phyloP scores from a whole-genome alignment of 2,113 vertebrate genomes.

The Calypte anna region DNA sequence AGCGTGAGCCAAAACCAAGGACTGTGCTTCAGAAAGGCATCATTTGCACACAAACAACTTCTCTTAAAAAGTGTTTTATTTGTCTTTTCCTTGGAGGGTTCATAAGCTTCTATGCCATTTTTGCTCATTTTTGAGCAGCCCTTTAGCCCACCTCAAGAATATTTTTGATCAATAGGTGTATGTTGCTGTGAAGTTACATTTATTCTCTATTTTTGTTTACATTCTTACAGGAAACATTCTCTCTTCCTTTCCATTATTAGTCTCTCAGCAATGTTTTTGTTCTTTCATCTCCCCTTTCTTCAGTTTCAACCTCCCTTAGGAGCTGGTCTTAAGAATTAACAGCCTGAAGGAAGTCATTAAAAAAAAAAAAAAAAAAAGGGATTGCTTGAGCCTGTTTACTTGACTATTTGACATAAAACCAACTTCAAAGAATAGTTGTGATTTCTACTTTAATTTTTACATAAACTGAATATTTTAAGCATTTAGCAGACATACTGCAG shows the following conservation, averaged over 20 bases:
- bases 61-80: neutral
- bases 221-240: neutral
- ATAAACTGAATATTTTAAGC: neutral
- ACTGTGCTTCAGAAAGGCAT: neutral
- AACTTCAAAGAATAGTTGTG: neutral
- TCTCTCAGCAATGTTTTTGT: neutral
- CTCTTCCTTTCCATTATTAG: neutral
- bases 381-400: neutral
- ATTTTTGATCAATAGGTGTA: neutral
- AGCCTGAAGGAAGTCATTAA: neutral
- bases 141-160: neutral
- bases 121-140: neutral
- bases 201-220: neutral
- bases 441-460: constrained; percentile 4
- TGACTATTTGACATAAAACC: neutral
- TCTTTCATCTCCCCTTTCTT: neutral
- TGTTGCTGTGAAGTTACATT: neutral
- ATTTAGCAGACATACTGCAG: neutral
- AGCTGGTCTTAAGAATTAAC: neutral
- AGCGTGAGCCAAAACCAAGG: neutral
- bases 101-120: neutral
- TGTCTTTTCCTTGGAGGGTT: neutral
- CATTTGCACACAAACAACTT: neutral
- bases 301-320: neutral
- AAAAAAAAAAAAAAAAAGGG: neutral